phyloP scores from a whole-genome alignment of 2,113 vertebrate species.

The Salvelinus sp. region DNA sequence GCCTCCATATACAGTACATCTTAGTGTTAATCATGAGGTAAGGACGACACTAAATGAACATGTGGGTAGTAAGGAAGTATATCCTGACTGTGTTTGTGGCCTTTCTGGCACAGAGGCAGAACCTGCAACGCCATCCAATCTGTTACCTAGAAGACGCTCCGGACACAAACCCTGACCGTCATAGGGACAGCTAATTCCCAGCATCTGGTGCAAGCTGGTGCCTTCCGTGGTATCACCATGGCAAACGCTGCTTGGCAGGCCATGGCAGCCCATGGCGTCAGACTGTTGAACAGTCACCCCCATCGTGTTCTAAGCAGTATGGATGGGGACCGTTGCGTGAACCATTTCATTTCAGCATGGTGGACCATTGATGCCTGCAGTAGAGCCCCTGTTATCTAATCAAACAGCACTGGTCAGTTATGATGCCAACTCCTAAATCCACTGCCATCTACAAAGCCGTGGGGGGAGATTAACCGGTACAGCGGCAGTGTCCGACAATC shows the following conservation, averaged over 20 bases:
- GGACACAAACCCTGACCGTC: slow-evolving; percentile 50
- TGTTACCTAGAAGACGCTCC: slow-evolving; percentile 61
- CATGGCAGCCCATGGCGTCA: slow-evolving; percentile 64
- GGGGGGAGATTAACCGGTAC: slow-evolving; percentile 72
- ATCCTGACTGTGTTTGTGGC: slow-evolving; percentile 1
- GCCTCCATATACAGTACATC: neutral
- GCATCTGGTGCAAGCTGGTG: slow-evolving; percentile 74
- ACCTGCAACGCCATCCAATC: slow-evolving; percentile 55
- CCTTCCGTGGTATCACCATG: slow-evolving; percentile 53
- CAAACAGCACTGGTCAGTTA: slow-evolving; percentile 76
- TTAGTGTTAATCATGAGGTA: neutral
- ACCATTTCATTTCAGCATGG: slow-evolving; percentile 70
- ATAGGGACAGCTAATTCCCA: slow-evolving; percentile 68
- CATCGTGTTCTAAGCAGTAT: slow-evolving; percentile 64
- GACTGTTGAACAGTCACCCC: slow-evolving; percentile 64
- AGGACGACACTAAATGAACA: neutral
- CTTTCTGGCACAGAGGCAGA: slow-evolving; percentile 54
- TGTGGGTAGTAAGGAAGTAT: neutral
- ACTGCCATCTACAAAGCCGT: slow-evolving; percentile 71
- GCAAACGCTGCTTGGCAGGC: slow-evolving; percentile 67
- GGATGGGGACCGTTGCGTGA: slow-evolving; percentile 54
- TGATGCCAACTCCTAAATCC: slow-evolving; percentile 75
- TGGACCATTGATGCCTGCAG: slow-evolving; percentile 69
- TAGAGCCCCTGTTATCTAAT: slow-evolving; percentile 76
- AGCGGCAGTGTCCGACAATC: slow-evolving; percentile 72